Percentiles rank a stretch among this genome's conserved stretches.
Conservation (phyloP, 1,140 invertebrate species). For the Scaptomyza graminum region DNA sequence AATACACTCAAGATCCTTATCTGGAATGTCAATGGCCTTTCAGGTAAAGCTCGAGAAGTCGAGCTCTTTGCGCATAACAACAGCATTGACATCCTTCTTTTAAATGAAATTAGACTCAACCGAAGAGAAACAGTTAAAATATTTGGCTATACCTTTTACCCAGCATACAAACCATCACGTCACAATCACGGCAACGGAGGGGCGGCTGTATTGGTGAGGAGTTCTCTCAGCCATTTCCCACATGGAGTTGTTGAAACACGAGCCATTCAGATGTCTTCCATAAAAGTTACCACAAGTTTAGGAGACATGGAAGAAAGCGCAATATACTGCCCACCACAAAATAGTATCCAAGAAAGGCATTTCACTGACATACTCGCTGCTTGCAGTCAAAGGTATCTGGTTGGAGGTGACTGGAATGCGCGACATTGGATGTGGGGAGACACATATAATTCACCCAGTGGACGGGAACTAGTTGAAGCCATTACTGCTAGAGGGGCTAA, state of each 20-base stretch:
- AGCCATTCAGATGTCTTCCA: conserved; percentile 28
- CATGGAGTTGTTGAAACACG: conserved; percentile 20
- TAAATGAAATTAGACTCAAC: conserved; percentile 31
- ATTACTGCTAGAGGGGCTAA: too few species aligned
- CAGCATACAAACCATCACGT: conserved; percentile 8
- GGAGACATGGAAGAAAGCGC: conserved; percentile 15
- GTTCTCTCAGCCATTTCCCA: conserved; percentile 31
- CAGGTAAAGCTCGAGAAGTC: conserved; percentile 26
- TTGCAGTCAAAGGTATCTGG: conserved; percentile 30
- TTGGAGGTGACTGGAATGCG: too few species aligned
- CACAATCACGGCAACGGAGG: conserved; percentile 19
- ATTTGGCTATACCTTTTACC: conserved; percentile 33
- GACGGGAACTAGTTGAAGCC: too few species aligned
- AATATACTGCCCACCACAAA: conserved; percentile 28
- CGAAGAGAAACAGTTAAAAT: conserved; percentile 12
- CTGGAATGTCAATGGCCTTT: conserved; percentile 13
- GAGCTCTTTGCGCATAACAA: conserved; percentile 33
- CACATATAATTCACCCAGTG: too few species aligned
- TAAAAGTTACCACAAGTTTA: conserved; percentile 18
- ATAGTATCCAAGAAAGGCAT: conserved; percentile 33
- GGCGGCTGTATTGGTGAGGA: conserved; percentile 27
- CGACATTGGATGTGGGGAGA: too few species aligned
- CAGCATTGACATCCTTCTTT: conserved; percentile 25
- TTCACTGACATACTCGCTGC: conserved; percentile 11
- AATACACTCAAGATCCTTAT: conserved; percentile 29